Conservation (phyloP, 2,113 vertebrate species). For the Erythrolamprus reginae region DNA sequence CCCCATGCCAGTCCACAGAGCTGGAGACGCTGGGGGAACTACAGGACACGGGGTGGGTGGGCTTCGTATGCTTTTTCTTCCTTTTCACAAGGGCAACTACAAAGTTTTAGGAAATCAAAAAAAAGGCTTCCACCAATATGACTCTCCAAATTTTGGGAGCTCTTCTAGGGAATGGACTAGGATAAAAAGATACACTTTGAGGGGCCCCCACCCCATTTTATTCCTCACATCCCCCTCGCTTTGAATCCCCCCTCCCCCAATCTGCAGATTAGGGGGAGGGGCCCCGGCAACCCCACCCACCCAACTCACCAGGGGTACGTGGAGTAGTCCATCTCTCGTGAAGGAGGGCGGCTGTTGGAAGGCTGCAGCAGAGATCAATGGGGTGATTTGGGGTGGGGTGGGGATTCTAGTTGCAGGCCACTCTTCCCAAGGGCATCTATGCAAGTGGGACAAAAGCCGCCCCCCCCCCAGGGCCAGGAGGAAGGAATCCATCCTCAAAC, state of each 20-base stretch:
- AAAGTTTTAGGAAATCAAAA: neutral
- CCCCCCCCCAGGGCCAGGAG: neutral
- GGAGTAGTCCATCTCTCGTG: slow-evolving; percentile 86
- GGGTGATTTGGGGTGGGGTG: rapidly evolving
- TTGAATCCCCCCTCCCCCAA: neutral
- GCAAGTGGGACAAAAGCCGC: neutral
- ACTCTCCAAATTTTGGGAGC: neutral
- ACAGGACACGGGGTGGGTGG: neutral
- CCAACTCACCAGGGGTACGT: slow-evolving; percentile 85
- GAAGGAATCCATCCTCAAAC: neutral
- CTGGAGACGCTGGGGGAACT: too few species aligned
- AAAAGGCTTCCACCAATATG: neutral
- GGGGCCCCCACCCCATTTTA: neutral
- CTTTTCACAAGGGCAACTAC: neutral
- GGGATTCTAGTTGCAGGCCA: neutral
- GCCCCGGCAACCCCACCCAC: rapidly evolving
- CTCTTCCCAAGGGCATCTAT: neutral
- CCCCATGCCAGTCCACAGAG: neutral
- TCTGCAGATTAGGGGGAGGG: neutral
- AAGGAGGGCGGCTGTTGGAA: slow-evolving; percentile 76
- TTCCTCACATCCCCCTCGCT: neutral
- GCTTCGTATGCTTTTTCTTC: neutral
- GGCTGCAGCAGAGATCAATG: slow-evolving; percentile 58
- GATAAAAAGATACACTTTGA: neutral
- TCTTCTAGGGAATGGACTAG: neutral